Conservation (phyloP, 2,113 vertebrate genomes). For the Vidua chalybeata region DNA sequence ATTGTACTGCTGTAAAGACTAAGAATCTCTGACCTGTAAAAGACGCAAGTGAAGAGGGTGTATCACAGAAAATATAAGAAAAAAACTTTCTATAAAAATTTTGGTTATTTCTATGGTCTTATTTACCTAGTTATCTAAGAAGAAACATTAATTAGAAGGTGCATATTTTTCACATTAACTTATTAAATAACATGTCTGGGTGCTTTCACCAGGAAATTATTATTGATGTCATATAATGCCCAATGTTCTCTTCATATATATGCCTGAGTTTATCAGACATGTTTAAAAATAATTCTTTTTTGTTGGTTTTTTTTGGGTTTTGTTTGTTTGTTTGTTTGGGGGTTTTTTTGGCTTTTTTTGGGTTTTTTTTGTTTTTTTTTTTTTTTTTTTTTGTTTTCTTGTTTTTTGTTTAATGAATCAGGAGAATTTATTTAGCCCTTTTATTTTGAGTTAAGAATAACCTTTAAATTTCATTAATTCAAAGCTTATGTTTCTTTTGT, state of each 20-base stretch:
- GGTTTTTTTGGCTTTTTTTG: too few relatives aligned
- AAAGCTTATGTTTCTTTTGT: background rate
- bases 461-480: background rate
- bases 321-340: too few relatives aligned
- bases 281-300: background rate
- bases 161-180: background rate
- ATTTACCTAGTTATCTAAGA: background rate
- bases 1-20: background rate
- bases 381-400: background rate
- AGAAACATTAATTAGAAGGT: background rate
- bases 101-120: background rate
- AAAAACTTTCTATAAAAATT: background rate
- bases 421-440: background rate
- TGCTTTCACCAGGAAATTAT: background rate
- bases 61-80: background rate
- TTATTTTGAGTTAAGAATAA: background rate
- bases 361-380: too few relatives aligned
- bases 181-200: background rate
- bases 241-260: background rate
- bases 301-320: background rate
- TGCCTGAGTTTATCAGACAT: background rate
- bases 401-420: background rate
- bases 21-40: background rate
- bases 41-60: background rate
- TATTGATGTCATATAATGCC: background rate